Evolutionary conservation across 2,797 vertebrate species (phyloP).

Genomic region (Periparus ater): DNA sequence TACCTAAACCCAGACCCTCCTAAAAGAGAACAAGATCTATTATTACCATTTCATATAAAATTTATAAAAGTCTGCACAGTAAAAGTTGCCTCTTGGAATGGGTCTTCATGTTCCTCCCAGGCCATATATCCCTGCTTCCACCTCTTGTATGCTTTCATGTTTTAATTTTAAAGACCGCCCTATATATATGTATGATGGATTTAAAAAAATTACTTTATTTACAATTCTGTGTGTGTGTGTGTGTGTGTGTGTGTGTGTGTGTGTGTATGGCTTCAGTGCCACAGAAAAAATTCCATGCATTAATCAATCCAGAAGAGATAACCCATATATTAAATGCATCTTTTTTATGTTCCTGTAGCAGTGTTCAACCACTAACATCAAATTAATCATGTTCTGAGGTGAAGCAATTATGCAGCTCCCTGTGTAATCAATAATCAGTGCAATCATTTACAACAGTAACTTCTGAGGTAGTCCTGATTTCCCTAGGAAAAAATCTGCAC

Average conservation of each 20-base stretch:
- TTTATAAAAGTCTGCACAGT: neutral
- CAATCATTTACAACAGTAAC: neutral
- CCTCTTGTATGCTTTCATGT: neutral
- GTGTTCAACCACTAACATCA: neutral
- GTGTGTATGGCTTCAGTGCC: neutral
- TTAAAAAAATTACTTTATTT: neutral
- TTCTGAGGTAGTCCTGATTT: neutral
- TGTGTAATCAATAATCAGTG: constrained; percentile 27
- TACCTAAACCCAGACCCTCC: neutral
- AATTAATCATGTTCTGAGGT: constrained; percentile 3
- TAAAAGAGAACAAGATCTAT: neutral
- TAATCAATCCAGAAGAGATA: neutral
- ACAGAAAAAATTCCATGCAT: neutral
- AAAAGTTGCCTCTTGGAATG: neutral
- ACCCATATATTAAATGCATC: neutral
- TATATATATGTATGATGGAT: neutral
- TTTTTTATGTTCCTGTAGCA: neutral
- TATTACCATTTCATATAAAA: neutral
- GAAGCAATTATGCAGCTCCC: neutral
- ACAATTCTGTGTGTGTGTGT: neutral
- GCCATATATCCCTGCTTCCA: neutral
- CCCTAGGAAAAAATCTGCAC: neutral
- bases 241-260: neutral
- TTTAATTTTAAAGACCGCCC: neutral
- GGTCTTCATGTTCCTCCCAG: neutral